Conservation (phyloP, 1,140 invertebrate species). For the Ridgeia piscesae region DNA sequence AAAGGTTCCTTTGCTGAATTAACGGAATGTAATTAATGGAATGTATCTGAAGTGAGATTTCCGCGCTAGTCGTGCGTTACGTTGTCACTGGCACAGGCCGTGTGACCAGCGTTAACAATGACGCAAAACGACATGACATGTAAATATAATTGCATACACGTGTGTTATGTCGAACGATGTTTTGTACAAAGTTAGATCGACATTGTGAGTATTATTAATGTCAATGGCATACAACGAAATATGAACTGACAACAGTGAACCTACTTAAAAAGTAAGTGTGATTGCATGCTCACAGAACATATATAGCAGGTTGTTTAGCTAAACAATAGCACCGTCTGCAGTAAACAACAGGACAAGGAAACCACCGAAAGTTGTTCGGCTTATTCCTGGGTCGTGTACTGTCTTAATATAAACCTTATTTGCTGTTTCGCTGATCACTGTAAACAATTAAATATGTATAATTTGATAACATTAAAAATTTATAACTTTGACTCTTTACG, state of each 20-base stretch:
- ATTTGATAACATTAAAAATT: not conserved
- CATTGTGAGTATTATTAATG: not conserved
- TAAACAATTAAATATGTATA: not conserved
- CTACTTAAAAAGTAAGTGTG: not conserved
- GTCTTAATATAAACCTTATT: not conserved
- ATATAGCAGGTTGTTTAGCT: not conserved
- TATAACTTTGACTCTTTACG: not conserved
- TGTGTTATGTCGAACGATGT: not conserved
- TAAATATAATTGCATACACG: not conserved
- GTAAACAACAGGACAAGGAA: not conserved
- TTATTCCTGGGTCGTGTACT: not conserved
- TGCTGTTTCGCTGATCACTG: not conserved
- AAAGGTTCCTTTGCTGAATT: not conserved
- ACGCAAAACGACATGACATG: not conserved
- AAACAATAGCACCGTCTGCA: not conserved
- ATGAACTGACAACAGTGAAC: not conserved
- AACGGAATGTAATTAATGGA: not conserved
- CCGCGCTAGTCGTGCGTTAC: not conserved
- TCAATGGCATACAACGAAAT: not conserved
- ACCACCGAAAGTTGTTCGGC: not conserved
- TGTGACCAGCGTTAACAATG: not conserved
- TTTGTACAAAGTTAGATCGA: not conserved
- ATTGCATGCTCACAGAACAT: not conserved
- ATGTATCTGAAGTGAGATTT: not conserved
- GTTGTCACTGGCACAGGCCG: not conserved